Conservation (phyloP, 2,888 invertebrate species). For the Callinectes sapidus region DNA sequence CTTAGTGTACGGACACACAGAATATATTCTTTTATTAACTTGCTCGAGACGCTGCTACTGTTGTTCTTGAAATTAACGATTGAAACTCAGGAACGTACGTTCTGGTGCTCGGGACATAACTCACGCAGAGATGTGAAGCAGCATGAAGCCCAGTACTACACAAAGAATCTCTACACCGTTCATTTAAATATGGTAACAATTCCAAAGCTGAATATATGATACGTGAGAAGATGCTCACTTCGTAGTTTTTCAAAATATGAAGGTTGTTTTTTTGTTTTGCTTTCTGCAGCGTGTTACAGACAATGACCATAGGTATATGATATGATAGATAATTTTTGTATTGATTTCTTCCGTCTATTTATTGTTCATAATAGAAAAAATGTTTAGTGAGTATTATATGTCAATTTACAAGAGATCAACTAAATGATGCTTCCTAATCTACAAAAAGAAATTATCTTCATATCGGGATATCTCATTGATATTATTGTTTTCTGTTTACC, state of each 20-base stretch:
- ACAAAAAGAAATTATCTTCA: background rate
- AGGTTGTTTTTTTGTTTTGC: no score
- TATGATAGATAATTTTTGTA: background rate
- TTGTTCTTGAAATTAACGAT: background rate
- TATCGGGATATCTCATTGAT: background rate
- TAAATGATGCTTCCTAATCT: background rate
- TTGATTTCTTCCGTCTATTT: background rate
- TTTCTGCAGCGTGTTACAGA: no score
- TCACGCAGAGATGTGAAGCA: background rate
- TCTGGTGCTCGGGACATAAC: background rate
- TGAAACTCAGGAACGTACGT: background rate
- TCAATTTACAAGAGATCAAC: background rate
- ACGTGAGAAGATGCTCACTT: no score
- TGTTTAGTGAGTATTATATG: background rate
- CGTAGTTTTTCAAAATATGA: no score
- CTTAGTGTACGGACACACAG: background rate
- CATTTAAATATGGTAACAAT: background rate
- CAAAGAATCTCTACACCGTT: background rate
- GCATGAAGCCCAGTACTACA: background rate
- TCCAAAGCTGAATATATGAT: no score
- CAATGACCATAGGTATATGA: background rate
- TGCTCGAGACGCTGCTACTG: background rate
- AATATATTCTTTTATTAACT: background rate
- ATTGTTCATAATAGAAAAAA: background rate
- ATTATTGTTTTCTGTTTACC: background rate